These are phyloP conservation scores for Chironex yamaguchii DNA, from an alignment of 30 jellyfish, hydroid and myxozoan species.

Conservation along the genomic window DNA sequence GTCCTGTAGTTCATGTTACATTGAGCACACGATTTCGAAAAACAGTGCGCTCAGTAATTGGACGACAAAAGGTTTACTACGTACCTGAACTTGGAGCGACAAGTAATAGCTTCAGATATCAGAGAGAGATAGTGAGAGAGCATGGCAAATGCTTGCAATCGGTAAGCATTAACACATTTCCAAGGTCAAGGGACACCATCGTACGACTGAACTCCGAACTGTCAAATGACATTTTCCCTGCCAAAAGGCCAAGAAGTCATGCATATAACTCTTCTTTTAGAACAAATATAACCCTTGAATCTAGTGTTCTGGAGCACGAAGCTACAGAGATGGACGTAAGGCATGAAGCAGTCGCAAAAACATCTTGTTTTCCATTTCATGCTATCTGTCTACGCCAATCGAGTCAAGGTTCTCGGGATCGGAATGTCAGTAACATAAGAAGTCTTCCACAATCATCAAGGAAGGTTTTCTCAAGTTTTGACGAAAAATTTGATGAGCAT, in stretches of 20 bases:
- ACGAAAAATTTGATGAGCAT: too few species aligned
- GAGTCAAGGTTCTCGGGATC: too few species aligned
- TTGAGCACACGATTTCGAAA: background rate
- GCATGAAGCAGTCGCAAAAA: too few species aligned
- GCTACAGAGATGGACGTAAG: too few species aligned
- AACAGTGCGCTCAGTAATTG: background rate
- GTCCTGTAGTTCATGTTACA: background rate
- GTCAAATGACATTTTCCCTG: background rate
- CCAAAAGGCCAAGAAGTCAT: background rate
- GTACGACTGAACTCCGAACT: background rate
- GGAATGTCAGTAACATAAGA: too few species aligned
- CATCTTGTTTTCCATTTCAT: too few species aligned
- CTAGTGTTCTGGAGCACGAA: background rate
- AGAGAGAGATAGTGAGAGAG: background rate
- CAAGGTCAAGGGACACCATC: background rate
- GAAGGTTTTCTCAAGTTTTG: too few species aligned
- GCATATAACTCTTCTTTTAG: background rate
- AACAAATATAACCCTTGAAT: background rate
- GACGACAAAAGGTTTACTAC: background rate
- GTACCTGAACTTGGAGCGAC: background rate
- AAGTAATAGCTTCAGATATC: background rate
- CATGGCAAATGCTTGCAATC: background rate
- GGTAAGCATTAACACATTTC: background rate
- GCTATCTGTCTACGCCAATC: too few species aligned
- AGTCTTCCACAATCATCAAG: too few species aligned